Evolutionary conservation across 1,140 invertebrate genomes (phyloP).

Genomic region (Lordiphosa clarofinis): DNA sequence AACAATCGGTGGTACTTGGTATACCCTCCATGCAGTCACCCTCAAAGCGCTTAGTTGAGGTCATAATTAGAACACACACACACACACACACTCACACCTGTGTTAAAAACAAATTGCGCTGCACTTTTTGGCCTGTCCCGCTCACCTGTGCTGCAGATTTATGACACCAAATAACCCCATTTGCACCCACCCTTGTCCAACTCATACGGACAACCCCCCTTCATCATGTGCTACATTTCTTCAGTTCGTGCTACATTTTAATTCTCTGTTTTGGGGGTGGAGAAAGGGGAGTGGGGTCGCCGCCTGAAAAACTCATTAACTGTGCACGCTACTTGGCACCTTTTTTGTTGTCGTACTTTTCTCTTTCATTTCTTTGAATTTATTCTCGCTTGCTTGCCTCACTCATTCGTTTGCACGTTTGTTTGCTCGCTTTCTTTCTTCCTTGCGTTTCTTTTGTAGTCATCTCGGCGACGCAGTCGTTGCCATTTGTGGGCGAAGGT

Average conservation of each 20-base stretch:
- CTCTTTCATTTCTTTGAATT: conserved; percentile 43
- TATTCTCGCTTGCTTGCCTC: conserved; percentile 36
- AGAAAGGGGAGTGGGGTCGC: conserved; percentile 5
- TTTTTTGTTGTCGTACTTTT: conserved; percentile 28
- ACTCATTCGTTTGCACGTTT: conserved; percentile 15
- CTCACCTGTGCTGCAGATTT: conserved; percentile 59
- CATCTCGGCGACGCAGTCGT: not conserved
- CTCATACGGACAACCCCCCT: conserved; percentile 13
- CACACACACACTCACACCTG: conserved; percentile 29
- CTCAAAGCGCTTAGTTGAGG: conserved; percentile 37
- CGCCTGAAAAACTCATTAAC: conserved; percentile 73
- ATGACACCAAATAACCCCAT: conserved; percentile 61
- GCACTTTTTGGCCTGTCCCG: conserved; percentile 41
- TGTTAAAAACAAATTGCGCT: conserved; percentile 68
- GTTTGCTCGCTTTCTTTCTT: conserved; percentile 38
- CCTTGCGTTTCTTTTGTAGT: conserved; percentile 14
- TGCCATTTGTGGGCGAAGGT: conserved; percentile 69
- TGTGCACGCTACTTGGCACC: conserved; percentile 76
- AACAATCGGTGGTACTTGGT: conserved; percentile 13
- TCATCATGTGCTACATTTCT: conserved; percentile 64
- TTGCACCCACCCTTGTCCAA: conserved; percentile 30
- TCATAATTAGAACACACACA: conserved; percentile 53
- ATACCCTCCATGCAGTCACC: not conserved
- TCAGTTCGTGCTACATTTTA: conserved; percentile 74
- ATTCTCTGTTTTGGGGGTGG: conserved; percentile 31